Evolutionary conservation across 1,140 invertebrate genomes (phyloP), one percentile per base, ranked within the genome.

Genomic region (Habropoda laboriosa): DNA sequence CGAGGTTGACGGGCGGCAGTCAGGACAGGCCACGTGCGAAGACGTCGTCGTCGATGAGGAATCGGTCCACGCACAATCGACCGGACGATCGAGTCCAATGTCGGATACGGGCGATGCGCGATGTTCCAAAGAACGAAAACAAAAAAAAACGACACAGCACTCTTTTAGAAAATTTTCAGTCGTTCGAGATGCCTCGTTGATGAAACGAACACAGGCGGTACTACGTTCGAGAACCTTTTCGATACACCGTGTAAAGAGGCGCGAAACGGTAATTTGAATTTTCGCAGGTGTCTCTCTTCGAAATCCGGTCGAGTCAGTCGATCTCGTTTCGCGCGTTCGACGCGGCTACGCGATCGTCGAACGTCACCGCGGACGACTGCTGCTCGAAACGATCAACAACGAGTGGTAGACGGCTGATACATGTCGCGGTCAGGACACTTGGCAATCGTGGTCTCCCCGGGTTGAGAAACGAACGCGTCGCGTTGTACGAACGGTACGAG

Each of bases 371-470:
- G 13, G 27, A 55, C 21, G 45, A 53, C n/a, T 12, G 18, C 49
- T 63, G 49, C 35, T 47, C 24, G 32, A 16, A 55, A 51, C 8
- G 0, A 42, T 77, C 53, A 70, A 30, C 57, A 45, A 49, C 64
- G 47, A 21, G 51, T 24, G 3, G 40, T 24, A 38, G 40, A n/a
- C 57, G 57, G 10, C 35, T 73, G 38, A 21, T 60, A 63, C 77
- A 80, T 83, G n/a, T 70, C 78, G 72, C 71, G 76, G 27, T 10
- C 53, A 38, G 21, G 73, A 88, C 90, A 91, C 90, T 92, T 91
- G 90, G 86, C 90, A 91, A 90, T 87, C 79, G 60, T 73, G n/a
- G 24, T 45, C 47, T 38, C 55, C 55, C 70, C 35, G 12, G 0
- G 3, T 7, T 10, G 21, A 16, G 13, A 35, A 55, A 32, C 40